A percentile compares a stretch with the other conserved stretches of the same genome.
These are phyloP conservation scores for Paedocypris sp. DNA, from an alignment of 2,113 vertebrate species.

Conservation along the genomic window DNA sequence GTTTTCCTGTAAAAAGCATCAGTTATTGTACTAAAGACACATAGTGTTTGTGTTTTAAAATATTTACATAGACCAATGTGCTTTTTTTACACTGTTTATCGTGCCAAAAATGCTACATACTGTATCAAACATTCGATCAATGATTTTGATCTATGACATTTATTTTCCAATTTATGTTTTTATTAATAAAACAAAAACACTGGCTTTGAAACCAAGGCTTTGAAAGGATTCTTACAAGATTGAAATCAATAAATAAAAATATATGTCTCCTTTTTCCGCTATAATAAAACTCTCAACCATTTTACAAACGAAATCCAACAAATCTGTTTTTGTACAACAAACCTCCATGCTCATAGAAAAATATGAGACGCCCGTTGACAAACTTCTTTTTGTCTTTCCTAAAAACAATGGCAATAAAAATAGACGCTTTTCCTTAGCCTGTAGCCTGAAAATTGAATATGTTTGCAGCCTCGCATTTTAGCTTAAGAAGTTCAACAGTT, in stretches of 20 bases:
- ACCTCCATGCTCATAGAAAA: constrained; percentile 51
- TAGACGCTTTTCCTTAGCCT: too few relatives aligned
- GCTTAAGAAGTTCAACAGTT: constrained; percentile 1
- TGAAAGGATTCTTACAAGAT: constrained; percentile 35
- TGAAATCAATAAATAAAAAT: constrained; percentile 38
- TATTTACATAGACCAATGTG: constrained; percentile 48
- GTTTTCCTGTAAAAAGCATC: constrained; percentile 42
- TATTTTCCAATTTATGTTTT: too few relatives aligned
- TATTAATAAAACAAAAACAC: too few relatives aligned
- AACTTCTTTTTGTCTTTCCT: constrained; percentile 34
- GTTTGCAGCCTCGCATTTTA: background rate
- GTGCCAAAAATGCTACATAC: constrained; percentile 51
- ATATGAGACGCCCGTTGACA: constrained; percentile 43
- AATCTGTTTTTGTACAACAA: constrained; percentile 33
- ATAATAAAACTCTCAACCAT: constrained; percentile 41
- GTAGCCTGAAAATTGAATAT: too few relatives aligned
- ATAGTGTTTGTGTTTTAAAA: constrained; percentile 41
- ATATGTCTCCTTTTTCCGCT: constrained; percentile 27
- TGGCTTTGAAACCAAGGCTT: constrained; percentile 30
- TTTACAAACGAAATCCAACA: constrained; percentile 41
- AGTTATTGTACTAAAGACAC: constrained; percentile 40
- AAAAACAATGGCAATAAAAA: constrained; percentile 51
- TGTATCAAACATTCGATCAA: constrained; percentile 45
- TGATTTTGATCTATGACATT: too few relatives aligned
- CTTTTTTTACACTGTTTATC: constrained; percentile 32